These are phyloP conservation scores for Vanessa cardui DNA, from an alignment of 2,888 invertebrate species.

Conservation along the genomic window DNA sequence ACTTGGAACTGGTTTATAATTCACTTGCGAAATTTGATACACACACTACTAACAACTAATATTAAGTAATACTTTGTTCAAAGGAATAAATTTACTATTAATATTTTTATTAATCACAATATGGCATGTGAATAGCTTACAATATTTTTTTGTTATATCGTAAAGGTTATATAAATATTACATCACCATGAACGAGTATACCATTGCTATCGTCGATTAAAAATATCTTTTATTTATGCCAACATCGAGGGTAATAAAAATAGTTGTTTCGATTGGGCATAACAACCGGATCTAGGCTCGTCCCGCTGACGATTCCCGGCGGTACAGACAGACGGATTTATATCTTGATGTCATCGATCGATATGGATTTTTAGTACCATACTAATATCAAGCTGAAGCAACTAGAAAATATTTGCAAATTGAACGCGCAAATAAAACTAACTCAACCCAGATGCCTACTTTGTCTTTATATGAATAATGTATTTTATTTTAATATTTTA, in stretches of 20 bases:
- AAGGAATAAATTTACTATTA: too few species aligned
- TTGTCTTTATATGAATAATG: too few species aligned
- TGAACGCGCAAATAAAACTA: too few species aligned
- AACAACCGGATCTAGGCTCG: conserved; percentile 77
- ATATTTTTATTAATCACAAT: too few species aligned
- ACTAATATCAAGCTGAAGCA: conserved; percentile 10
- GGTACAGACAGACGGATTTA: conserved; percentile 64
- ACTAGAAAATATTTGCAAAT: background rate
- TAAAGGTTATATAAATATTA: background rate
- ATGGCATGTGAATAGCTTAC: too few species aligned
- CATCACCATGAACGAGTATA: background rate
- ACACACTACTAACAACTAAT: too few species aligned
- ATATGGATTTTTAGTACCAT: conserved; percentile 45
- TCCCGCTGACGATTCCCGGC: conserved; percentile 58
- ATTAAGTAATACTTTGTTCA: too few species aligned
- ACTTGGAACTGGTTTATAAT: too few species aligned
- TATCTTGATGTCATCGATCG: conserved; percentile 73
- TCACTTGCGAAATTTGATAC: too few species aligned
- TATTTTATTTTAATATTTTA: too few species aligned
- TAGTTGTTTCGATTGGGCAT: conserved; percentile 70
- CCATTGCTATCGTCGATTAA: conserved; percentile 37
- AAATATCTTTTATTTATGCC: conserved; percentile 59
- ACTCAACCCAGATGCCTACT: too few species aligned
- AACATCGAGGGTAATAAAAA: conserved; percentile 72
- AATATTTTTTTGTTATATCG: too few species aligned